Conservation (phyloP, 2,797 vertebrate species). For the Tapirus indicus region DNA sequence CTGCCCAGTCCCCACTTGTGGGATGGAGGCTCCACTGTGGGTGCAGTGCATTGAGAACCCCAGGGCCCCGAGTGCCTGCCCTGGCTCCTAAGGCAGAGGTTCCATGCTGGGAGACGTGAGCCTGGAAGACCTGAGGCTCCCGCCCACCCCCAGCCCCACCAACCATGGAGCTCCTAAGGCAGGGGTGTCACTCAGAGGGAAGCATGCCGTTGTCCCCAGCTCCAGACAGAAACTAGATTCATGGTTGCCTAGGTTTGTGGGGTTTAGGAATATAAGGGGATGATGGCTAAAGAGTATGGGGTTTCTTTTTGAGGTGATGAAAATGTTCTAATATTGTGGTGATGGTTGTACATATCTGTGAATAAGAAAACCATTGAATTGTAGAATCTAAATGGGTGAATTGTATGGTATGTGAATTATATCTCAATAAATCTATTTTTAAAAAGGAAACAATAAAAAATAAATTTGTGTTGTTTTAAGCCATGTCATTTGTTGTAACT, state of each 20-base stretch:
- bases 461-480: too few species aligned
- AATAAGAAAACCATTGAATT: not conserved
- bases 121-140: not conserved
- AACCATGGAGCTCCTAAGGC: not conserved
- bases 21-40: rapidly evolving
- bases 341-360: not conserved
- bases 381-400: not conserved
- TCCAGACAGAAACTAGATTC: not conserved
- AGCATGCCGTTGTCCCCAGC: rapidly evolving
- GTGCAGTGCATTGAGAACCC: rapidly evolving
- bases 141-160: not conserved
- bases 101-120: not conserved
- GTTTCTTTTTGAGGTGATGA: rapidly evolving
- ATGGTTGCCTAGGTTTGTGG: rapidly evolving
- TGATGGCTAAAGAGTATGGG: not conserved
- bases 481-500: not conserved
- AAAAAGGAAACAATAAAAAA: not conserved
- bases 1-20: rapidly evolving
- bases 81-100: too few species aligned
- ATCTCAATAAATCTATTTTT: not conserved
- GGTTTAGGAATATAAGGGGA: not conserved
- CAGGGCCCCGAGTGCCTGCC: rapidly evolving
- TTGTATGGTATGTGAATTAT: not conserved
- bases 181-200: not conserved
- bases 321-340: rapidly evolving